Conservation (phyloP, 2,797 vertebrate genomes). For the Emydoidea blandingii region DNA sequence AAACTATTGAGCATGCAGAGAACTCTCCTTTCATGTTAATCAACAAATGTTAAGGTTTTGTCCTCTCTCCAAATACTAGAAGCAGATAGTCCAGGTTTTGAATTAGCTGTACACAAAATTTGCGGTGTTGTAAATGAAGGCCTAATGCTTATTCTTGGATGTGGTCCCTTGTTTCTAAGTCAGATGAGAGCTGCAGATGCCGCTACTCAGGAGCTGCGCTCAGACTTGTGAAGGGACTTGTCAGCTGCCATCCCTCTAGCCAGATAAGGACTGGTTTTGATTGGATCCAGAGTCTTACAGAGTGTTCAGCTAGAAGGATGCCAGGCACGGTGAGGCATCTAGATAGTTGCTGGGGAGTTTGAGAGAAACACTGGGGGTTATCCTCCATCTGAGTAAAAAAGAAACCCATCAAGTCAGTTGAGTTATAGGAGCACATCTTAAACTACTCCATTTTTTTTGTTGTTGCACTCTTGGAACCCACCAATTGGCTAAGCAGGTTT, state of each 20-base stretch:
- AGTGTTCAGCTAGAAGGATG: not conserved
- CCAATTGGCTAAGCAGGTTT: fast-evolving
- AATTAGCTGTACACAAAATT: not conserved
- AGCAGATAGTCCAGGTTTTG: not conserved
- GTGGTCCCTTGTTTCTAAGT: not conserved
- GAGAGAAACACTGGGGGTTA: not conserved
- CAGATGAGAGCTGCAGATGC: too few species aligned
- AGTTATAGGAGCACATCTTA: not conserved
- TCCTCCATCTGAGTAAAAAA: not conserved
- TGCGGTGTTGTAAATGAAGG: not conserved
- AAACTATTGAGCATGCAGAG: not conserved
- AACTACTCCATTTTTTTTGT: not conserved
- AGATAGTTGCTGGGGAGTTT: not conserved
- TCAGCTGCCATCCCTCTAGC: not conserved
- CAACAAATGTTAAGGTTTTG: not conserved
- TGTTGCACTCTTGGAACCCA: not conserved
- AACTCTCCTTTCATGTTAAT: not conserved
- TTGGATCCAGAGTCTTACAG: not conserved
- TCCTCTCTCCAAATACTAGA: not conserved
- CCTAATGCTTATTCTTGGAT: too few species aligned
- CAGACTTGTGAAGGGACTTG: not conserved
- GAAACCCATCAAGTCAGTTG: not conserved
- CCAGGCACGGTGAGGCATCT: not conserved
- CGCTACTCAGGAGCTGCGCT: not conserved
- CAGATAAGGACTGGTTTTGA: not conserved